Conservation (phyloP, 2,888 invertebrate species). For the Zaprionus lineosus region DNA sequence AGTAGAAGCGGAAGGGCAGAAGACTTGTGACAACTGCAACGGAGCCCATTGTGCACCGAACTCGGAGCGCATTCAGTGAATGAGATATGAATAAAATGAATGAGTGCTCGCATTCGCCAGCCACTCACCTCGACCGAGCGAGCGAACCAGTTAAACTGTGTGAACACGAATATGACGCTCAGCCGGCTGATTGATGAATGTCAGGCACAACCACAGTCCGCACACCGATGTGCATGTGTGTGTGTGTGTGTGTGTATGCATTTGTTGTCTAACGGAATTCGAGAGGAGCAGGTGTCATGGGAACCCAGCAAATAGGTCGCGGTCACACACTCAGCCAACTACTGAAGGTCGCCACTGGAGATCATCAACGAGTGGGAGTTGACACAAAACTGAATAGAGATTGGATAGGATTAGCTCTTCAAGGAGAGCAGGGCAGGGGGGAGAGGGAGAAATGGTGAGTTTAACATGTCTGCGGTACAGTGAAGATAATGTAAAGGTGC, state of each 20-base stretch:
- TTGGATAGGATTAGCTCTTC: background rate
- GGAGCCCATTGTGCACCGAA: constrained; percentile 54
- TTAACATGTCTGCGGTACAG: background rate
- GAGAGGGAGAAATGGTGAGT: background rate
- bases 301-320: constrained; percentile 60
- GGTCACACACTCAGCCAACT: constrained; percentile 52
- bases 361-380: constrained; percentile 47
- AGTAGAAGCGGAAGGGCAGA: constrained; percentile 25
- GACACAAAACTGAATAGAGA: background rate
- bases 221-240: background rate
- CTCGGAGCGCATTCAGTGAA: constrained; percentile 9
- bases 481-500: background rate
- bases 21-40: constrained; percentile 63
- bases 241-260: background rate
- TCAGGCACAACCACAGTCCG: constrained; percentile 50
- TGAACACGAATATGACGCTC: constrained; percentile 56
- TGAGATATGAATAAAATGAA: constrained; percentile 56
- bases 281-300: constrained; percentile 67
- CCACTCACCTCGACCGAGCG: constrained; percentile 20
- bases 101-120: constrained; percentile 38
- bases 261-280: constrained; percentile 49
- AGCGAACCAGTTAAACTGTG: constrained; percentile 51
- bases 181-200: constrained; percentile 68
- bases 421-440: background rate
- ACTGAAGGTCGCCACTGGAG: constrained; percentile 60